A percentile compares a stretch with the other conserved stretches of the same genome.
phyloP scores from a whole-genome alignment of 2,113 vertebrate species.

The Ciconia stormi region DNA sequence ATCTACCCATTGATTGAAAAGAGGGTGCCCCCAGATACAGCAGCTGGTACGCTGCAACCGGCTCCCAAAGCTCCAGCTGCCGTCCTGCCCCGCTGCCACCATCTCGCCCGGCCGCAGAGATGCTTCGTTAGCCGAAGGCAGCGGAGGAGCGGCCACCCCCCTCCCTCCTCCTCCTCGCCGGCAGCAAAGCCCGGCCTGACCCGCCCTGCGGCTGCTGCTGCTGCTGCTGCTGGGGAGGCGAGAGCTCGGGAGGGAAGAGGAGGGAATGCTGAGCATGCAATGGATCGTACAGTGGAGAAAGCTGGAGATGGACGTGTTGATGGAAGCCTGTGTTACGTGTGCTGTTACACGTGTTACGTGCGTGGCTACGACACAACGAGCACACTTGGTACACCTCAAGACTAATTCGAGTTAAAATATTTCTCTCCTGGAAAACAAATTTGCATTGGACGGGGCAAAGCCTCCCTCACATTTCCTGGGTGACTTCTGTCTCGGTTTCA shows the following conservation, averaged over 20 bases:
- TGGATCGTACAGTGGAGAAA: background rate
- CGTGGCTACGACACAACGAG: accelerated
- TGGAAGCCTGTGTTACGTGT: background rate
- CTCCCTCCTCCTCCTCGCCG: background rate
- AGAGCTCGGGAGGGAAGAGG: background rate
- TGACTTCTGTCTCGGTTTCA: accelerated
- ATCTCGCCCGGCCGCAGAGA: background rate
- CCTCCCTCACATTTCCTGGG: background rate
- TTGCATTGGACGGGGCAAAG: background rate
- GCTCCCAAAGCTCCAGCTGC: background rate
- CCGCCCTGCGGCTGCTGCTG: background rate
- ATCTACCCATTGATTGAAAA: accelerated
- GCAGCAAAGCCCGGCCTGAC: background rate
- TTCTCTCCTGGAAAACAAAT: background rate
- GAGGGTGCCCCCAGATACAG: background rate
- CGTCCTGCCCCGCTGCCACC: background rate
- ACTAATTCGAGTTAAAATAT: accelerated
- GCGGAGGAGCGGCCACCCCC: background rate
- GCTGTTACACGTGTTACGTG: background rate
- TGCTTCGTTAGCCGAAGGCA: background rate
- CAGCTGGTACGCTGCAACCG: background rate
- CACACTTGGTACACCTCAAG: background rate
- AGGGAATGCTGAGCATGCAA: background rate
- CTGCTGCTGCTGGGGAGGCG: background rate
- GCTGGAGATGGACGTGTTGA: background rate